These are phyloP conservation scores for Leptinotarsa tumamoca DNA, from an alignment of 2,888 invertebrate species.

Conservation along the genomic window DNA sequence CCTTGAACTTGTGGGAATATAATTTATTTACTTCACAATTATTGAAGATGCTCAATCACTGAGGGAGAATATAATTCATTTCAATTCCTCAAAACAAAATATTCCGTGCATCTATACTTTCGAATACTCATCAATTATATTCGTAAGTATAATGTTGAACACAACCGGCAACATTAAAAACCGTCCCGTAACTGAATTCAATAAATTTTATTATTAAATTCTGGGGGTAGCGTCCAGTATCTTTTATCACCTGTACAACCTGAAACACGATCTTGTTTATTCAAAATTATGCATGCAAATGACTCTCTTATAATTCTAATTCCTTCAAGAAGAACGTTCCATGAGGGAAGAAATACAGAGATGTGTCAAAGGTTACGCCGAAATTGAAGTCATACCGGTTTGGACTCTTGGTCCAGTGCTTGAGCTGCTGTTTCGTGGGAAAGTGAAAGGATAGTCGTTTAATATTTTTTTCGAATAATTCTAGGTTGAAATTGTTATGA, in stretches of 20 bases:
- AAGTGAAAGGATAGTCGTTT: conserved; percentile 43
- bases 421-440: conserved; percentile 62
- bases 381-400: conserved; percentile 55
- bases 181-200: conserved; percentile 43
- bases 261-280: conserved; percentile 47
- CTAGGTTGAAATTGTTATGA: too few relatives aligned
- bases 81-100: too few relatives aligned
- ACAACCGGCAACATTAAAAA: conserved; percentile 21
- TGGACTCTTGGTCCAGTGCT: conserved; percentile 58
- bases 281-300: conserved; percentile 54
- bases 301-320: conserved; percentile 52
- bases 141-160: background rate
- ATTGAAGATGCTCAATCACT: too few relatives aligned
- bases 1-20: too few relatives aligned
- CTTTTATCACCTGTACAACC: conserved; percentile 35
- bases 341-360: conserved; percentile 34
- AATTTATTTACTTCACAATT: too few relatives aligned
- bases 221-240: conserved; percentile 14
- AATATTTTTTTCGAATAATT: too few relatives aligned
- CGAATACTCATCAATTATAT: background rate
- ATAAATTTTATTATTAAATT: background rate
- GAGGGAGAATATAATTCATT: too few relatives aligned
- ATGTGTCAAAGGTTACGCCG: conserved; percentile 28
- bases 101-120: too few relatives aligned
- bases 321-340: conserved; percentile 36